Percentiles rank a stretch among this genome's conserved stretches.
Evolutionary conservation across 2,797 vertebrate genomes (phyloP).

Genomic region (Diplodus sargus): DNA sequence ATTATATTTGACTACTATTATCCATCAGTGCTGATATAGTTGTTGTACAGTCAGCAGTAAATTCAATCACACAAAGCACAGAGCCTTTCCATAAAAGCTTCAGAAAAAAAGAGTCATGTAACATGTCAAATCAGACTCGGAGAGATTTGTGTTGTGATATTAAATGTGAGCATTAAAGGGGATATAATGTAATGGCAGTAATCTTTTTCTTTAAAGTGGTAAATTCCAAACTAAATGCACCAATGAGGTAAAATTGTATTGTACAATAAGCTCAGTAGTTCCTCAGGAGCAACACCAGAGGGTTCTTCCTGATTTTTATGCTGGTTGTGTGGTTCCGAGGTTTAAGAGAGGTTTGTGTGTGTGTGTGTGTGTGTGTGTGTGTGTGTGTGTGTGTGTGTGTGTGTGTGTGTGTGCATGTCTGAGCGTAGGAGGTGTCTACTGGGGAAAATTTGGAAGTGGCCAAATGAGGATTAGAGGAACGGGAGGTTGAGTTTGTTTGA

Average conservation of each 20-base stretch:
- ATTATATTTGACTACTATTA: neutral
- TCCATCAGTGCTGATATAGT: neutral
- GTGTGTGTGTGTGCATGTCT: slow-evolving; percentile 15
- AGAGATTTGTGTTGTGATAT: slow-evolving; percentile 5
- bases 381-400: slow-evolving; percentile 8
- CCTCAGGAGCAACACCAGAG: neutral
- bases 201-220: neutral
- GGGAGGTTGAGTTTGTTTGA: slow-evolving; percentile 63
- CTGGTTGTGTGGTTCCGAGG: neutral
- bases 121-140: neutral
- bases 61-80: neutral
- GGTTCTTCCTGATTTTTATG: neutral
- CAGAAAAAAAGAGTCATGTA: neutral
- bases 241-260: neutral
- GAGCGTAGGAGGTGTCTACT: slow-evolving; percentile 32
- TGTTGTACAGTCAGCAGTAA: neutral
- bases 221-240: neutral
- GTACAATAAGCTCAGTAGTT: neutral
- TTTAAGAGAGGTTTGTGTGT: neutral
- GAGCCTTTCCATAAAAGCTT: neutral
- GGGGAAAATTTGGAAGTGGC: slow-evolving; percentile 38
- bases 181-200: too few relatives aligned
- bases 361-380: slow-evolving; percentile 9
- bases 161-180: neutral
- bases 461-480: slow-evolving; percentile 43